Conservation (phyloP, 2,888 invertebrate genomes). For the Alloscopus bannaensis region DNA sequence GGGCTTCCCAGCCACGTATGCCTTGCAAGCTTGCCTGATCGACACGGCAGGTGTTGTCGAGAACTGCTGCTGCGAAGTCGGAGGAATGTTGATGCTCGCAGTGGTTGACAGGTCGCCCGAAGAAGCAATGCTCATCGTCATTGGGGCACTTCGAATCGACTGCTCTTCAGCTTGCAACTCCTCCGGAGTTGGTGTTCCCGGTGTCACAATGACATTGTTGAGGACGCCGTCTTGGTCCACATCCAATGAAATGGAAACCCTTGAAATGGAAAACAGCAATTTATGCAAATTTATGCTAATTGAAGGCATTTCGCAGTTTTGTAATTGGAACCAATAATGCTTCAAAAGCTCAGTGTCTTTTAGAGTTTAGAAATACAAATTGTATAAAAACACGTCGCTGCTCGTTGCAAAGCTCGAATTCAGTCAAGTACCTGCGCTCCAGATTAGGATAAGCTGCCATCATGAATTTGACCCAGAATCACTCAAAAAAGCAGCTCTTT, state of each 20-base stretch:
- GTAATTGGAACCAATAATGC: too few relatives aligned
- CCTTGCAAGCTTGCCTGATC: conserved; percentile 33
- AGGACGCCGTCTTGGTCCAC: conserved; percentile 45
- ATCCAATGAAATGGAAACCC: conserved; percentile 45
- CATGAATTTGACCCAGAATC: too few relatives aligned
- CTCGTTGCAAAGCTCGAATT: too few relatives aligned
- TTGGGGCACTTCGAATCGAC: background rate
- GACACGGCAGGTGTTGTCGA: conserved; percentile 35
- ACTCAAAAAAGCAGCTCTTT: too few relatives aligned
- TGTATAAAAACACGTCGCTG: too few relatives aligned
- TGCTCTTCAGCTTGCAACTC: conserved; percentile 30
- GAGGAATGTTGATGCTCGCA: background rate
- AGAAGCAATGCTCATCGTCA: background rate
- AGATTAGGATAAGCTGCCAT: conserved; percentile 19
- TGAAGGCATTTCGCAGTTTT: too few relatives aligned
- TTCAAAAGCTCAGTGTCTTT: too few relatives aligned
- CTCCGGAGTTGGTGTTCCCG: conserved; percentile 43
- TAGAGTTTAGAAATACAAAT: too few relatives aligned
- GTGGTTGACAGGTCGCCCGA: background rate
- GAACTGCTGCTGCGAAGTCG: conserved; percentile 20
- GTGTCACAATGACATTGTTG: conserved; percentile 48
- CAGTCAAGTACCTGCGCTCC: conserved; percentile 26
- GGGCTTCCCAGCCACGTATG: conserved; percentile 45
- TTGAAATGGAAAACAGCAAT: conserved; percentile 5
- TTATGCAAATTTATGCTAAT: background rate